Conservation (phyloP, 2,888 invertebrate genomes). For the Leucoma salicis region DNA sequence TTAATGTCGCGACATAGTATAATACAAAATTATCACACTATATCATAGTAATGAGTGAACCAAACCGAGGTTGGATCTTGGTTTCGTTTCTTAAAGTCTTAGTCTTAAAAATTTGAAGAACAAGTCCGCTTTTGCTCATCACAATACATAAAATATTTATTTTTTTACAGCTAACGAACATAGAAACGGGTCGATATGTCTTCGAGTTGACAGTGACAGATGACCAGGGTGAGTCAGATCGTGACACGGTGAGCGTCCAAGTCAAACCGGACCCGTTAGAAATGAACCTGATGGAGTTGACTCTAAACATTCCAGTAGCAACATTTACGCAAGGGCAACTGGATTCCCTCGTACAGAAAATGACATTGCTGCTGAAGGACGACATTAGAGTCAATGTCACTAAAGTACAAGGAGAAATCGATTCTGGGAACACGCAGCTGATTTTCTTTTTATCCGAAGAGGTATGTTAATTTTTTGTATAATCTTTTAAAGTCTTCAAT, state of each 20-base stretch:
- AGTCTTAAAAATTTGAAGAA: too few species aligned
- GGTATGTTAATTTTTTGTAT: constrained; percentile 50
- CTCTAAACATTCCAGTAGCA: constrained; percentile 87
- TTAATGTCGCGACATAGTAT: too few species aligned
- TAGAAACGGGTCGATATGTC: constrained; percentile 93
- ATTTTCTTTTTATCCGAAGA: constrained; percentile 86
- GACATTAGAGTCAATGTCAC: constrained; percentile 84
- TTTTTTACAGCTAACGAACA: constrained; percentile 85
- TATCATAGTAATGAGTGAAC: too few species aligned
- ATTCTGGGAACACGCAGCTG: constrained; percentile 84
- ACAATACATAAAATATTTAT: too few species aligned
- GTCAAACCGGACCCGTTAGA: constrained; percentile 90
- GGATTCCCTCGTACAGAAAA: constrained; percentile 89
- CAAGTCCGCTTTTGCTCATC: too few species aligned
- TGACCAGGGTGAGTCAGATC: constrained; percentile 91
- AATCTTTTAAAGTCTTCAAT: too few species aligned
- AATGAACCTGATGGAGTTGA: constrained; percentile 90
- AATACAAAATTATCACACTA: too few species aligned
- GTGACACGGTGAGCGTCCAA: constrained; percentile 91
- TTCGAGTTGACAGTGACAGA: constrained; percentile 95
- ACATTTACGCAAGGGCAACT: constrained; percentile 83
- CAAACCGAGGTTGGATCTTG: too few species aligned
- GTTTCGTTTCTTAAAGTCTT: too few species aligned
- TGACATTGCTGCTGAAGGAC: constrained; percentile 89
- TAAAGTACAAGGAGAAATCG: constrained; percentile 81